Percentiles rank a stretch among this genome's conserved stretches.
Evolutionary conservation across 2,113 vertebrate genomes (phyloP).

Genomic region (Xyrauchen texanus): DNA sequence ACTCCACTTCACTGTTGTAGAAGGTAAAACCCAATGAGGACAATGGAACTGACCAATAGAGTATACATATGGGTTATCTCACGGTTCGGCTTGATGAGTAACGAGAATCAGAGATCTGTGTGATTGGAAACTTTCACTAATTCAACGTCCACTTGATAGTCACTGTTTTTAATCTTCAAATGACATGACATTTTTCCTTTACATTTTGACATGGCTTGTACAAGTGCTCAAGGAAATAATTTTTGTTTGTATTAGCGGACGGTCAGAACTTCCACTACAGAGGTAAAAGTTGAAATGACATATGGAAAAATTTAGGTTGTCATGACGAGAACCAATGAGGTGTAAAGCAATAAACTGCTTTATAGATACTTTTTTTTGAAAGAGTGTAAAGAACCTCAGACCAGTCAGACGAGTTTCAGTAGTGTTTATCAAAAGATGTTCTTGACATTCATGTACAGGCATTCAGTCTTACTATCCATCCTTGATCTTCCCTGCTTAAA

Average conservation of each 20-base stretch:
- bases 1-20: slow-evolving; percentile 65
- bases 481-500: too few species aligned
- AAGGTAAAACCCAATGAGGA: slow-evolving; percentile 61
- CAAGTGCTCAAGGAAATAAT: background rate
- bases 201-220: too few species aligned
- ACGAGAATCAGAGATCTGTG: slow-evolving; percentile 6
- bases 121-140: background rate
- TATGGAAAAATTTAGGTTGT: slow-evolving; percentile 51
- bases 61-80: slow-evolving; percentile 23
- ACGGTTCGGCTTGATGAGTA: slow-evolving; percentile 15
- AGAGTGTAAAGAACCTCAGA: background rate
- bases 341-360: background rate
- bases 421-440: too few species aligned
- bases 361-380: slow-evolving; percentile 59
- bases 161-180: background rate
- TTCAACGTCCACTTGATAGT: background rate
- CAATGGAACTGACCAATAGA: slow-evolving; percentile 55
- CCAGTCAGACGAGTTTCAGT: too few species aligned
- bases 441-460: too few species aligned
- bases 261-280: slow-evolving; percentile 64
- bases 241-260: slow-evolving; percentile 38
- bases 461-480: too few species aligned
- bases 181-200: background rate
- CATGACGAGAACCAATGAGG: slow-evolving; percentile 50
- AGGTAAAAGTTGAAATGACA: slow-evolving; percentile 73